phyloP scores from a whole-genome alignment of 2,797 vertebrate genomes.

The Euphonia xanthogaster region DNA sequence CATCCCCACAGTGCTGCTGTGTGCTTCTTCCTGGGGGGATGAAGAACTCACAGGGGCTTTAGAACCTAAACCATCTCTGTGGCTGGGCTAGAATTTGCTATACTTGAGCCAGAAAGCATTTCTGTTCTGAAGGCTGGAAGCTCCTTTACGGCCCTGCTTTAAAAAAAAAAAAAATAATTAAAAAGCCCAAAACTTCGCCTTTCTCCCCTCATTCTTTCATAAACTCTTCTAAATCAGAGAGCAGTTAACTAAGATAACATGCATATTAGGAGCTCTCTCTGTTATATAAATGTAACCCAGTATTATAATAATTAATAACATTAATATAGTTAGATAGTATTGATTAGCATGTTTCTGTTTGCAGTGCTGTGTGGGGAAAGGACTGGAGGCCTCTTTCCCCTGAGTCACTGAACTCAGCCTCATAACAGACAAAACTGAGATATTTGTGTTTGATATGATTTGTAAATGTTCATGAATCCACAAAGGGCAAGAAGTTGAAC shows the following conservation, averaged over 20 bases:
- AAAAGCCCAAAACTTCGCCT: rapidly evolving
- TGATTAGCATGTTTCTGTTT: neutral
- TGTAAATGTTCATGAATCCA: neutral
- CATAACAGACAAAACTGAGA: neutral
- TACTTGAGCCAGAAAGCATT: neutral
- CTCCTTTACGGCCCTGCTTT: neutral
- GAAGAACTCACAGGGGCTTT: neutral
- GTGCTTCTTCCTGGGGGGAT: neutral
- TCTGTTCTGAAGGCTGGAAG: neutral
- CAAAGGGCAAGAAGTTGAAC: neutral
- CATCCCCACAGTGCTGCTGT: rapidly evolving
- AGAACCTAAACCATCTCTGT: neutral
- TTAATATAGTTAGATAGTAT: neutral
- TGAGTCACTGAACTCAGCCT: neutral
- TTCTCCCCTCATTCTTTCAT: neutral
- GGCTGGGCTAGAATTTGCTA: neutral
- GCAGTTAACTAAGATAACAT: neutral
- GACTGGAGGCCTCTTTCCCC: neutral
- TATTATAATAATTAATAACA: neutral
- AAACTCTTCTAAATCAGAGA: neutral
- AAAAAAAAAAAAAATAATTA: neutral
- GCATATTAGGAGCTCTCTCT: neutral
- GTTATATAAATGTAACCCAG: neutral
- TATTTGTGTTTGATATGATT: neutral
- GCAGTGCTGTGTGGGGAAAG: neutral